Evolutionary conservation across 2,888 invertebrate species (phyloP), one percentile per base, ranked within the genome.

Genomic region (Chloroclystis v-ata): DNA sequence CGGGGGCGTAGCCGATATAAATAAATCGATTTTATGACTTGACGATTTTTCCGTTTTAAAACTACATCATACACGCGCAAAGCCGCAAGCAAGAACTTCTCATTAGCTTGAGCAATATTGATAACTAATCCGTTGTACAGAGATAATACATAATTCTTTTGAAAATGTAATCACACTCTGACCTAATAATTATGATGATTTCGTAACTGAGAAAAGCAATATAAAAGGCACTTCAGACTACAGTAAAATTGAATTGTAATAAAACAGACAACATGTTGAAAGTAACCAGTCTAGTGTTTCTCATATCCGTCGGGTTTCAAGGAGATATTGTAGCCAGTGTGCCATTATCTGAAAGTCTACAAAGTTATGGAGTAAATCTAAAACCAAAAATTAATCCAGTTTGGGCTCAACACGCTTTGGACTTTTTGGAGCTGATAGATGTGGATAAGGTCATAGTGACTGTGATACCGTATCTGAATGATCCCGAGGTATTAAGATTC

Each of bases 401-500:
- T 57, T 67, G 63, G 68, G 56, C 42, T n/a, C 49, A 55, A 10
- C 67, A 69, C 35, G 38, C 68, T 1, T 56, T 54, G 44, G 72
- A 74, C 28, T 70, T 72, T 30, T 2, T 68, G 2, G 56, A 59
- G 0, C 54, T 72, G 0, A 59, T 74, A 13, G 67, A 75, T 35
- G 2, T 65, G 2, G 62, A 69, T 14, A 63, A 64, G 48, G 28
- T 72, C 7, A 24, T 69, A 10, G 35, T 38, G 1, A 60, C 68
- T n/a, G 56, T 52, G 1, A 47, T 69, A n/a, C 49, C 61, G 28
- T 62, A 69, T 45, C 43, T 72, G 11, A 47, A 56, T 7, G 72
- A 75, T 47, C 59, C 65, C 14, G 72, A 73, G 52, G 68, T 72
- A 4, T 14, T 62, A 10, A 61, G 57, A 10, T 72, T 75, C 41